phyloP scores from a whole-genome alignment of 2,888 invertebrate genomes.

The Euclidia mi region DNA sequence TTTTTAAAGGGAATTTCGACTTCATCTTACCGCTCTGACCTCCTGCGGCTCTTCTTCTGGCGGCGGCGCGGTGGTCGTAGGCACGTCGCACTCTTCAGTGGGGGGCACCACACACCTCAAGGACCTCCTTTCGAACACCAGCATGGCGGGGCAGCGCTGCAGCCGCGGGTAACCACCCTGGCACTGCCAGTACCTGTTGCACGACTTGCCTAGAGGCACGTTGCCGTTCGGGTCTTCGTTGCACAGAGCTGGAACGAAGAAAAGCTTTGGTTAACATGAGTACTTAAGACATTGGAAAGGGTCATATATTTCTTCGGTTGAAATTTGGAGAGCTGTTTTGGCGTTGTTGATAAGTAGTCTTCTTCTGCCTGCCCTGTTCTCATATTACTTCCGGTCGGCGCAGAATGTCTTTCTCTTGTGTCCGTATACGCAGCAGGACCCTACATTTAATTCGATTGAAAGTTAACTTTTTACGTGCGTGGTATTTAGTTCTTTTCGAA shows the following conservation, averaged over 20 bases:
- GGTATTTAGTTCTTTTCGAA: too few species aligned
- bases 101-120: slow-evolving; percentile 96
- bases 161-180: slow-evolving; percentile 98
- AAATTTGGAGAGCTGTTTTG: too few species aligned
- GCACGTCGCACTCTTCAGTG: slow-evolving; percentile 96
- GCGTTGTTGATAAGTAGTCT: too few species aligned
- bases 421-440: too few species aligned
- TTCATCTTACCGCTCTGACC: slow-evolving; percentile 69
- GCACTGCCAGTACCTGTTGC: slow-evolving; percentile 98
- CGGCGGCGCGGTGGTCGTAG: slow-evolving; percentile 93
- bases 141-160: slow-evolving; percentile 97
- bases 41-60: slow-evolving; percentile 87
- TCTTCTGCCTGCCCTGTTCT: too few species aligned
- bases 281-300: too few species aligned
- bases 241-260: slow-evolving; percentile 93
- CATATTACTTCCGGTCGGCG: too few species aligned
- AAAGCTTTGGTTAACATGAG: background rate
- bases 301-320: too few species aligned
- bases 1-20: background rate
- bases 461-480: too few species aligned
- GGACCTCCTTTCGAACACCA: slow-evolving; percentile 96
- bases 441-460: too few species aligned
- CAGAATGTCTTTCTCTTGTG: too few species aligned
- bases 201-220: slow-evolving; percentile 97
- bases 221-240: slow-evolving; percentile 97